Evolutionary conservation across 2,888 invertebrate genomes (phyloP).

Genomic region (Drosophila mimica): DNA sequence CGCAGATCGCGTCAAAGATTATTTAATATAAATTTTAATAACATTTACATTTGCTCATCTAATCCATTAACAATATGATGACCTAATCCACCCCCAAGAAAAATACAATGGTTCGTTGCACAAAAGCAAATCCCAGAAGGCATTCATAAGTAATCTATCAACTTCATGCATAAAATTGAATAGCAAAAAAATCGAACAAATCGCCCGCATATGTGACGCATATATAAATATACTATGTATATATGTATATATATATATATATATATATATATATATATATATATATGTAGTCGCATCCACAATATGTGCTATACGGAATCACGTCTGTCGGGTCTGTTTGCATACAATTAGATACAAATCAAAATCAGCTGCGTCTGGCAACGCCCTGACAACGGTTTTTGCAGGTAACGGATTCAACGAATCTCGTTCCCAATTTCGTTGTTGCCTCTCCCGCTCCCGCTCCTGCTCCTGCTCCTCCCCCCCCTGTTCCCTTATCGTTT

Average conservation of each 20-base stretch:
- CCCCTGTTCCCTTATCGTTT: conserved; percentile 64
- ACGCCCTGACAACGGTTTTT: conserved; percentile 39
- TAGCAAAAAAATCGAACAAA: conserved; percentile 70
- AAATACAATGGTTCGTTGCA: conserved; percentile 32
- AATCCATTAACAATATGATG: conserved; percentile 16
- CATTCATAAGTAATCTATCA: conserved; percentile 75
- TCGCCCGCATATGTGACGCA: conserved; percentile 70
- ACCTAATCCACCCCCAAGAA: conserved; percentile 33
- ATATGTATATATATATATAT: neutral
- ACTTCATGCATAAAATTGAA: conserved; percentile 74
- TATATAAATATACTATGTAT: conserved; percentile 1
- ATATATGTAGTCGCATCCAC: conserved; percentile 7
- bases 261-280: neutral
- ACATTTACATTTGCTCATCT: conserved; percentile 10
- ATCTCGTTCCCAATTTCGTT: conserved; percentile 27
- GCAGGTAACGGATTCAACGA: conserved; percentile 12
- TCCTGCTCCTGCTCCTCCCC: too few relatives aligned
- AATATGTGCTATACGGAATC: conserved; percentile 37
- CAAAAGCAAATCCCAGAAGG: conserved; percentile 49
- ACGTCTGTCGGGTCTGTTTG: conserved; percentile 63
- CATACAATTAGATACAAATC: conserved; percentile 81
- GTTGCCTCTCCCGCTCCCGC: neutral
- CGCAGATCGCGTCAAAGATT: neutral
- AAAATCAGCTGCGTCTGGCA: conserved; percentile 72
- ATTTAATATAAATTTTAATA: conserved; percentile 12